phyloP scores from a whole-genome alignment of 2,888 invertebrate species.

The Orgyia antiqua region DNA sequence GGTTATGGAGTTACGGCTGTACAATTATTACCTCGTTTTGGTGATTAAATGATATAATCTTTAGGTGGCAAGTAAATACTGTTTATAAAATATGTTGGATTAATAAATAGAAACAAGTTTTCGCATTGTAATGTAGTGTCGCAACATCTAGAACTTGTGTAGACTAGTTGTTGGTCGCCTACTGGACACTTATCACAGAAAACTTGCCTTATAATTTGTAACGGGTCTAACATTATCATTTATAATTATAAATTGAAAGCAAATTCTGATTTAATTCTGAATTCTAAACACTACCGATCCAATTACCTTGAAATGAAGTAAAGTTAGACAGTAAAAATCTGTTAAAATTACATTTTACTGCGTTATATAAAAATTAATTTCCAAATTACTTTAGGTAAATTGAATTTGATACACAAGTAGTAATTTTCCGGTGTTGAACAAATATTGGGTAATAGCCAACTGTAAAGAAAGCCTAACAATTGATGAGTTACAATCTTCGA shows the following conservation, averaged over 20 bases:
- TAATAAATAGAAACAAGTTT: constrained; percentile 43
- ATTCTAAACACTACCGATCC: constrained; percentile 6
- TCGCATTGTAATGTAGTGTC: constrained; percentile 38
- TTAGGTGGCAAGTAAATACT: constrained; percentile 7
- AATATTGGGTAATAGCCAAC: too few relatives aligned
- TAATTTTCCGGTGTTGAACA: too few relatives aligned
- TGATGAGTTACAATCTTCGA: constrained; percentile 17
- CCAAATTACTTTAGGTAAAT: constrained; percentile 7
- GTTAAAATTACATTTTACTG: background rate
- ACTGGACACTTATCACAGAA: constrained; percentile 36
- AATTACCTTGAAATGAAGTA: constrained; percentile 14
- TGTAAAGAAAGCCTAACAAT: constrained; percentile 24
- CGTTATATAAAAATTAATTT: constrained; percentile 2
- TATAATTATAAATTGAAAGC: constrained; percentile 16
- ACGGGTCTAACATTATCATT: constrained; percentile 22
- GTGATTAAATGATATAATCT: constrained; percentile 7
- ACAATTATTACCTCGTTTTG: constrained; percentile 8
- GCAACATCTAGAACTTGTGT: constrained; percentile 32
- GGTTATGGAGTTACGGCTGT: constrained; percentile 7
- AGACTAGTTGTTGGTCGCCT: constrained; percentile 24
- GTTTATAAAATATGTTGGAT: constrained; percentile 21
- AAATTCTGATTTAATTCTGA: constrained; percentile 10
- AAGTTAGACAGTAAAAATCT: background rate
- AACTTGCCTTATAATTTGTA: constrained; percentile 24
- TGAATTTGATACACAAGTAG: too few relatives aligned